Evolutionary conservation across 2,113 vertebrate species (phyloP), one percentile per base, ranked within the genome.

Genomic region (Sigmodon hispidus): DNA sequence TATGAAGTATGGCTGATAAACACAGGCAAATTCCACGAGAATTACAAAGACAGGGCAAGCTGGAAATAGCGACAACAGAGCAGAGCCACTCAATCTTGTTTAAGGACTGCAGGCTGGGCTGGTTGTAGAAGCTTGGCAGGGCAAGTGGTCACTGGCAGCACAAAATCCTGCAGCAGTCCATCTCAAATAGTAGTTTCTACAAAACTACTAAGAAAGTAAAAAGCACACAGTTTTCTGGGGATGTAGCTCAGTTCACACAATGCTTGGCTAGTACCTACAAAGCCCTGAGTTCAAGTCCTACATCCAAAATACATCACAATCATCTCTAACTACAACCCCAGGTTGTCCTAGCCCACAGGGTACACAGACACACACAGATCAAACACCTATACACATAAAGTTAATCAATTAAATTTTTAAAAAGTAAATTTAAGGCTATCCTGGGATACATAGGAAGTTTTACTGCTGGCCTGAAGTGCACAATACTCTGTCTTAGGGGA

Each of bases 1-100:
- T 24, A 70, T 16, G 4, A 94, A 85, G 24, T 72, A 57, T 34
- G 5, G 21, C 48, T 29, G 21, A 93, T 12, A 96, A 40, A 65
- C 34, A 67, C 31, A 43, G 59, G 26, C 40, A 94, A 36, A 87
- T n/a, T 77, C 69, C 89, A 90, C 52, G 92, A 85, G 34, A 97
- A 87, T 50, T 84, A 80, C 5, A 80, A 90, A 91, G 91, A 65
- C 5, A 76, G n/a, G 55, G 55, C 88, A 96, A 40, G 83, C 65
- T 87, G 52, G n/a, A 52, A 52, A 91, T 45, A 63, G 70, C 9
- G 29, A 29, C 80, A 91, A 59, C 9, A 52, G 5, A 2, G 26
- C 43, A 86, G 12, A 81, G 95, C 90, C 45, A 9, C 48, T 6
- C 24, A 57, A 70, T 8, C 69, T 77, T 89, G 59, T 40, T 85